Conservation (phyloP, 2,113 vertebrate species). For the Pseudorasbora parva region DNA sequence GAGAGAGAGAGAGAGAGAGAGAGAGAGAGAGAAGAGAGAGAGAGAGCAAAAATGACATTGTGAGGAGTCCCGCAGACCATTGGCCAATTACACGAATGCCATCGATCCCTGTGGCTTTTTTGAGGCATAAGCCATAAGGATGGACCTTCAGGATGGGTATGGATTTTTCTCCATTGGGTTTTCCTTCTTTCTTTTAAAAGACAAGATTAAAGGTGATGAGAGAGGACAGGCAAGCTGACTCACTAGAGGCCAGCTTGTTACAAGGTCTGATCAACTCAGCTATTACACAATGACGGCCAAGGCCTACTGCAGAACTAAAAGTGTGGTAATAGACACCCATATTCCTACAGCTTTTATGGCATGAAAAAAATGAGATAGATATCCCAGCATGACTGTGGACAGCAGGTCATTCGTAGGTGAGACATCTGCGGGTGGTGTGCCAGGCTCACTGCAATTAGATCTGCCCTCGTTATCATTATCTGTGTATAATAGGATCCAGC, state of each 20-base stretch:
- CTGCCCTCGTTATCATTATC: neutral
- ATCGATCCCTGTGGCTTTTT: slow-evolving; percentile 48
- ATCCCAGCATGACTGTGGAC: neutral
- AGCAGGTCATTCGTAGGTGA: slow-evolving; percentile 8
- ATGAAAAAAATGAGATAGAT: neutral
- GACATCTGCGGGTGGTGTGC: neutral
- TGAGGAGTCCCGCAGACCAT: slow-evolving; percentile 2
- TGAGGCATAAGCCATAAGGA: slow-evolving; percentile 34
- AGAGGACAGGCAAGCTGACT: slow-evolving; percentile 42
- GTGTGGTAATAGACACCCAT: slow-evolving; percentile 11
- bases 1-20: too few species aligned
- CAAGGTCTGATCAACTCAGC: slow-evolving; percentile 44
- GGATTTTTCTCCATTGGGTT: slow-evolving; percentile 50
- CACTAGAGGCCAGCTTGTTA: slow-evolving; percentile 35
- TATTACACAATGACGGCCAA: neutral
- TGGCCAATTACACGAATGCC: slow-evolving; percentile 49
- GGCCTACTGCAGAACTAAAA: slow-evolving; percentile 11
- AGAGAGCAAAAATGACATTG: slow-evolving; percentile 35
- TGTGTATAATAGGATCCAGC: neutral
- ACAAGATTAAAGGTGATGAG: slow-evolving; percentile 43
- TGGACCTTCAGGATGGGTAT: slow-evolving; percentile 41
- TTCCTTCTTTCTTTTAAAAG: slow-evolving; percentile 33
- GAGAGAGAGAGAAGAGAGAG: neutral
- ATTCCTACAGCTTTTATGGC: slow-evolving; percentile 8
- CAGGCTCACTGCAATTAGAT: slow-evolving; percentile 5